These are phyloP conservation scores for Podocnemis expansa DNA, from an alignment of 2,113 vertebrate species.

Conservation along the genomic window DNA sequence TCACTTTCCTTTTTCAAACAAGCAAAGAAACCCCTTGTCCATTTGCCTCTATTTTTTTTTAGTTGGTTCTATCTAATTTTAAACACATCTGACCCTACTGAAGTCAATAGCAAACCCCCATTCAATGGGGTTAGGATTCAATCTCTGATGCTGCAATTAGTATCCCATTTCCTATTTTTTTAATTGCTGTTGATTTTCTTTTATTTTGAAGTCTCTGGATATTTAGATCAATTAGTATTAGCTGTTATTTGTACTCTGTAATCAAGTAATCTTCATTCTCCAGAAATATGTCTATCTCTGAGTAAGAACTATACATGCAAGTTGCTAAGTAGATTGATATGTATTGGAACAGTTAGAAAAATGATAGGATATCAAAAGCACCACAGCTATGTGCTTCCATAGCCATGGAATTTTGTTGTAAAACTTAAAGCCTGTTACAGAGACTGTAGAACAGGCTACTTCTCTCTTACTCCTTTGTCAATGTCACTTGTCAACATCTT, in stretches of 20 bases:
- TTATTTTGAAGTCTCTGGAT: neutral
- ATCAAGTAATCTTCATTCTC: neutral
- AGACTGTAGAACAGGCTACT: neutral
- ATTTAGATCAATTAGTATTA: neutral
- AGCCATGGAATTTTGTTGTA: neutral
- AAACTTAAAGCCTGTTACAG: neutral
- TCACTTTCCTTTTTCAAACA: neutral
- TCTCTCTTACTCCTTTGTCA: neutral
- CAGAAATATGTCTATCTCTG: neutral
- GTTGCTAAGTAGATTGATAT: neutral
- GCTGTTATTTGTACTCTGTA: neutral
- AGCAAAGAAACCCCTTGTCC: neutral
- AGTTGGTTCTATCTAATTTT: neutral
- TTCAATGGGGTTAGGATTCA: fast-evolving
- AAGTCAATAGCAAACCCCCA: neutral
- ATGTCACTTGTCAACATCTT: neutral
- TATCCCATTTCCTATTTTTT: neutral
- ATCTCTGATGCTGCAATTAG: neutral
- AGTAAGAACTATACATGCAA: neutral
- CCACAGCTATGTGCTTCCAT: neutral
- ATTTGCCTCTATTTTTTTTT: neutral
- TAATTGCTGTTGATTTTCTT: neutral
- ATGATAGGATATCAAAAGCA: neutral
- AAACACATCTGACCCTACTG: neutral
- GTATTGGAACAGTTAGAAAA: neutral